Evolutionary conservation across 2,888 invertebrate species (phyloP).

Genomic region (Troides oblongomaculatus): DNA sequence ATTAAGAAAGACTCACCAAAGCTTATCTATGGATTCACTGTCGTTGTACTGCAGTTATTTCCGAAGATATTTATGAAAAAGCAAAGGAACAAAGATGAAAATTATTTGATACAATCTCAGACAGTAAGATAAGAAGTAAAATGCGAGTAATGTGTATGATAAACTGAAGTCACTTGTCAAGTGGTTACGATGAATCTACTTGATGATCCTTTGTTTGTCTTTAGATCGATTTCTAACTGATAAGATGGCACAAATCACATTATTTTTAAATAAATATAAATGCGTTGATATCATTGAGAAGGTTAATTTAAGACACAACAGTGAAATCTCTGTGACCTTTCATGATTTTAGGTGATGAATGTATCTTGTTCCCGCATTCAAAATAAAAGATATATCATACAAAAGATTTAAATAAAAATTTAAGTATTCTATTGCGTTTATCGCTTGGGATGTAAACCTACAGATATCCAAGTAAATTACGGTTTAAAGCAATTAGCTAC

Average conservation of each 20-base stretch:
- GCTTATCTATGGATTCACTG: slow-evolving; percentile 5
- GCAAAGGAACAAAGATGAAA: slow-evolving; percentile 52
- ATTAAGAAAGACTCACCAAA: not conserved
- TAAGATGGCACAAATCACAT: not conserved
- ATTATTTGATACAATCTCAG: slow-evolving; percentile 46
- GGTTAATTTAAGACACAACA: no score
- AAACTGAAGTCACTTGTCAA: not conserved
- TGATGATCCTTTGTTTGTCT: not conserved
- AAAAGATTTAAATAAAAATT: no score
- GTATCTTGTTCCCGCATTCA: no score
- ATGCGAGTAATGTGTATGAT: not conserved
- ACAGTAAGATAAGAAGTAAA: slow-evolving; percentile 2
- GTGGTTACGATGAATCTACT: not conserved
- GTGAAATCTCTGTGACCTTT: no score
- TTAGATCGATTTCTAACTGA: not conserved
- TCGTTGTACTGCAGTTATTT: slow-evolving; percentile 24
- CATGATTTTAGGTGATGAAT: no score
- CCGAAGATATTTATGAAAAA: slow-evolving; percentile 39
- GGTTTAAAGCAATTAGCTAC: no score
- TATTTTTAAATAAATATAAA: not conserved
- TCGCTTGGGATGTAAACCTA: no score
- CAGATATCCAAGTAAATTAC: no score
- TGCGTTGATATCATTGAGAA: no score
- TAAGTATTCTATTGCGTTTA: no score
- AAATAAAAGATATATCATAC: no score